Percentiles rank a stretch among this genome's conserved stretches.
Evolutionary conservation across 1,140 invertebrate genomes (phyloP).

Genomic region (Atta texana): DNA sequence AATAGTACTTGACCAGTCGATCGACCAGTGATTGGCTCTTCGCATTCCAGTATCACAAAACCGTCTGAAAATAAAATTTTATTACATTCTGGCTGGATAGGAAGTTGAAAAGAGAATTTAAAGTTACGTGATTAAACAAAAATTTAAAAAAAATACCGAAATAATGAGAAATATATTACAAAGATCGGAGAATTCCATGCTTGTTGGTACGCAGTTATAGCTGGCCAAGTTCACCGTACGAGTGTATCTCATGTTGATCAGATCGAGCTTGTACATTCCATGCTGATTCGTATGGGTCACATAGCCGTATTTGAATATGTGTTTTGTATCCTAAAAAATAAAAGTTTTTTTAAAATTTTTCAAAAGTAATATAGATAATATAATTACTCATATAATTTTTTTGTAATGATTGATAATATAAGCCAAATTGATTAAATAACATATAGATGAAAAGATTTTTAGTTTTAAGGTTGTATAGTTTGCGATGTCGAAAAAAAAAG

Average conservation of each 20-base stretch:
- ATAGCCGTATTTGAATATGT: conserved; percentile 92
- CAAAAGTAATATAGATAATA: neutral
- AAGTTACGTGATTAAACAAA: neutral
- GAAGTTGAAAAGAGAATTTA: neutral
- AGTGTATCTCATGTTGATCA: conserved; percentile 92
- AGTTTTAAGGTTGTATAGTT: neutral
- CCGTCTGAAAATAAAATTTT: conserved; percentile 87
- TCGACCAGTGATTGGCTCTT: conserved; percentile 89
- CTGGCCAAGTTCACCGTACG: conserved; percentile 91
- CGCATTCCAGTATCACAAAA: conserved; percentile 91
- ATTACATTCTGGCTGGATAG: neutral
- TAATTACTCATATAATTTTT: neutral
- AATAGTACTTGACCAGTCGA: conserved; percentile 90
- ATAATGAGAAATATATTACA: conserved; percentile 84
- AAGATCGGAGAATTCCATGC: conserved; percentile 91
- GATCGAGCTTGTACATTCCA: conserved; percentile 92
- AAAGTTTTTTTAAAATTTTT: neutral
- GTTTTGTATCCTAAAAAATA: conserved; percentile 79
- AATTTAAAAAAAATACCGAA: neutral
- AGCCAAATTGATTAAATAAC: neutral
- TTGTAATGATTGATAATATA: neutral
- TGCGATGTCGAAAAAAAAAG: neutral
- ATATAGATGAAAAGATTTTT: neutral
- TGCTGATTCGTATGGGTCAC: conserved; percentile 92
- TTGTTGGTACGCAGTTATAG: conserved; percentile 92